Base-by-base conservation (phyloP, 53 echinoderm and acorn worm genomes). In the Crossaster papposus region DNA sequence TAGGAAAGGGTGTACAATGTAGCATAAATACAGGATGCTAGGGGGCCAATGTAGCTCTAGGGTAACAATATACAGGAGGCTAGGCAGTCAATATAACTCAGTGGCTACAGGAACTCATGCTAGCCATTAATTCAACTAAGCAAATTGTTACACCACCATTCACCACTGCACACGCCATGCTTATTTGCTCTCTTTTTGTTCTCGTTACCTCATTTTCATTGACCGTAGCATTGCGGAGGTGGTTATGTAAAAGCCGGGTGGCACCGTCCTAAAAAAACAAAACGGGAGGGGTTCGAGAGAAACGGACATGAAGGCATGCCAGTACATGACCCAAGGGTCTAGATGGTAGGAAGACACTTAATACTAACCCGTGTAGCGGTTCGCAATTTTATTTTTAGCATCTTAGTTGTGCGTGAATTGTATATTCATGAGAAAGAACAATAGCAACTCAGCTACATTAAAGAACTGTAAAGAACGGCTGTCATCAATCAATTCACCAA, bases 211-310 rank as follows among this genome's bases (percentile, higher is more conserved):
- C 95, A 83, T 95, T 94, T 87, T 93, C 95, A 93, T 83, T 83
- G 90, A 90, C 83, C 71, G 95, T 90, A 86, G 97, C 88, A 84
- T 91, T 94, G 79, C 95, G 94, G 91, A 97, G 94, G 86, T 97
- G 94, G 93, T 95, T 97, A 90, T 93, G 97, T 92, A 97, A 94
- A 80, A 97, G 97, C 95, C 95, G 95, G 92, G 97, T 97, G 78
- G 95, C 97, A 80, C 95, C 94, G 65, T 95, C 95, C 97, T 96
- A 96, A 78, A 50, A 44, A 78, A 78, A 44, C 44, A 44, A 44
- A 44, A 44, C 44, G 62, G 90, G 91, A 54, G 65, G 92, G 89
- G 90, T 89, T 90, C 89, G 76, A 94, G 84, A 93, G 89, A 95
- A 91, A 91, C 64, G 87, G 89, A 91, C 54, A 91, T 87, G 89